Evolutionary conservation across 2,113 vertebrate species (phyloP).

Genomic region (Ophthalmotilapia sp.): DNA sequence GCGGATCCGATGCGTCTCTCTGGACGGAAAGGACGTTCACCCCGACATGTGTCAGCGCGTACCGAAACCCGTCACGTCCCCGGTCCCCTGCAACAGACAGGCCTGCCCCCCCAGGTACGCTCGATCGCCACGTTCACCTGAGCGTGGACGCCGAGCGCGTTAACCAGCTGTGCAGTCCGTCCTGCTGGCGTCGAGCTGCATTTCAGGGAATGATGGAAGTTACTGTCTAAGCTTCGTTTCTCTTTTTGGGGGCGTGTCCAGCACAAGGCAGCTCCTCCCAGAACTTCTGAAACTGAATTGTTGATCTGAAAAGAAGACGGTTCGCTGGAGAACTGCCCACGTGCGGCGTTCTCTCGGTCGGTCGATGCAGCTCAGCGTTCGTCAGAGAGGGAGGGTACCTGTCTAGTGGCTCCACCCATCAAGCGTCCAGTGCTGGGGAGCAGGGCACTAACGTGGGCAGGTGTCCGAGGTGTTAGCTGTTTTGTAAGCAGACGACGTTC

Average conservation of each 20-base stretch:
- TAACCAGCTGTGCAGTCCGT: fast-evolving
- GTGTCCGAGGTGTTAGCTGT: fast-evolving
- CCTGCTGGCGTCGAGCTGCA: background rate
- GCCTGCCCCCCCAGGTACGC: conserved; percentile 83
- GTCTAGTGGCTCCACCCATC: background rate
- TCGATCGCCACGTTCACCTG: background rate
- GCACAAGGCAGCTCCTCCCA: background rate
- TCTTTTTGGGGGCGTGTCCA: background rate
- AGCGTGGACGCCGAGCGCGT: background rate
- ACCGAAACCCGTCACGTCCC: conserved; percentile 57
- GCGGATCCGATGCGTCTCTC: conserved; percentile 60
- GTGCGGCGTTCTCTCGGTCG: background rate
- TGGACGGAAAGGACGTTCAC: conserved; percentile 58
- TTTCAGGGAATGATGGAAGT: background rate
- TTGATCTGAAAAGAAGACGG: background rate
- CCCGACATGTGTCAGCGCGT: conserved; percentile 67
- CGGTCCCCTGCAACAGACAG: conserved; percentile 71
- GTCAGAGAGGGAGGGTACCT: background rate
- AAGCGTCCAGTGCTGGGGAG: background rate
- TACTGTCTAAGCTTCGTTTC: background rate
- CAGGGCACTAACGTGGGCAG: background rate
- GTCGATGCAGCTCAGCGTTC: background rate
- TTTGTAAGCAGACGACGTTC: fast-evolving
- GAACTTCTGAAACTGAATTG: background rate
- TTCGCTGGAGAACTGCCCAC: fast-evolving